phyloP scores from a whole-genome alignment of 2,797 vertebrate species.

The Phrynocephalus vlangalii region DNA sequence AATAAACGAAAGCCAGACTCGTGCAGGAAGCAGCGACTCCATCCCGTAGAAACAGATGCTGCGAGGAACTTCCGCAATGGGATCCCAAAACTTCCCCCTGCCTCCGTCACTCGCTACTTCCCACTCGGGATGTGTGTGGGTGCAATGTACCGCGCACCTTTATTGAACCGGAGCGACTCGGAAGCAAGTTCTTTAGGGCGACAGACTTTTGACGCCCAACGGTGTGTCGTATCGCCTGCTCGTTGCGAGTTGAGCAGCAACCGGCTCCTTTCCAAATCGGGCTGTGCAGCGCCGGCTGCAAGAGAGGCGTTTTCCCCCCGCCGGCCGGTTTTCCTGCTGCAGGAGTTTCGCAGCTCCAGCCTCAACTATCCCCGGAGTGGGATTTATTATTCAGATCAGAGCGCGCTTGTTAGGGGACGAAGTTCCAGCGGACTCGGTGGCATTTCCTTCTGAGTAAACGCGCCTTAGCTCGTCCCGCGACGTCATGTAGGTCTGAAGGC shows the following conservation, averaged over 20 bases:
- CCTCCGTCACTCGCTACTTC: not conserved
- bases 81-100: not conserved
- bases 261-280: not conserved
- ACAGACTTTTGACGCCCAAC: not conserved
- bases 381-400: no score
- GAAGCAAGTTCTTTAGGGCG: not conserved
- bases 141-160: not conserved
- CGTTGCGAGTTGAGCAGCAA: not conserved
- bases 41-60: not conserved
- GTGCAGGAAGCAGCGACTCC: not conserved
- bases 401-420: no score
- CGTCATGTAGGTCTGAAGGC: no score
- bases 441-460: no score
- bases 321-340: constrained; percentile 15
- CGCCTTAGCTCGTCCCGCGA: no score
- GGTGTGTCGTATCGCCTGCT: not conserved
- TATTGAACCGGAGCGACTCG: no score
- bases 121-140: not conserved
- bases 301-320: not conserved
- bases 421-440: no score
- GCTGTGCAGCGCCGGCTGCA: no score
- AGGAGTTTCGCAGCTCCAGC: no score
- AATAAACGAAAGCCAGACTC: not conserved
- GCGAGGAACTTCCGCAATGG: no score
- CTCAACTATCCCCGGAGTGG: no score